Base-by-base conservation (phyloP, 1,140 invertebrate species). In the Drosophila sulfurigaster region DNA sequence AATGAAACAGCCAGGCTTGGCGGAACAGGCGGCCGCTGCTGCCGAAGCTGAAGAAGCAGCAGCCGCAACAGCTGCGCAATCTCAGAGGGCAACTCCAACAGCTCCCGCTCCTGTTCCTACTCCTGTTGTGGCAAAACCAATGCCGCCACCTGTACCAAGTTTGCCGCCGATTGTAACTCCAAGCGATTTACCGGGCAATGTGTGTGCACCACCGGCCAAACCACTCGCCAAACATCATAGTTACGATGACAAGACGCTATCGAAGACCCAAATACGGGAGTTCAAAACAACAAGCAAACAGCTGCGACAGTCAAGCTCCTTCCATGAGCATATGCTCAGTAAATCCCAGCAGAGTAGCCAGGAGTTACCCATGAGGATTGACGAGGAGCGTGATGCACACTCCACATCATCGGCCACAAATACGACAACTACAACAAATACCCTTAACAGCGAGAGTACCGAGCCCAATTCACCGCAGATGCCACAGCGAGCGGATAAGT, bases 181-280 rank as follows among this genome's bases (percentile, higher is more conserved):
- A 15, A 91, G 71, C 32, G 87, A 91, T 69, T 51, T 90, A 35
- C 82, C 91, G 1, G 80, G 82, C n/a, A 71, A 82, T 45, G 81
- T 89, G 5, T 73, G 80, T 2, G 75, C 82, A 16, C 82, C 76
- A 4, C 87, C 94, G 11, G 93, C 93, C 59, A 95, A 94, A 73
- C 94, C 94, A 3, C 75, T 95, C 51, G 94, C 94, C 16, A 95
- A 95, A 92, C 94, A 95, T 72, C 94, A 94, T 15, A 95, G 94
- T 58, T 94, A 94, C 57, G 94, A 94, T 64, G 94, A 95, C 73
- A 94, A 94, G 87, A 95, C 94, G 7, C 69, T 95, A 16, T 95
- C 94, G 1, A 94, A 94, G 79, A 93, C 94, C 75, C 94, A 95
- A 92, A 94, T 95, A 69, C 94, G 94, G 60, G 94, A 95, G 75